These are phyloP conservation scores for Hybos culiciformis DNA, from an alignment of 2,888 invertebrate species.

Conservation along the genomic window DNA sequence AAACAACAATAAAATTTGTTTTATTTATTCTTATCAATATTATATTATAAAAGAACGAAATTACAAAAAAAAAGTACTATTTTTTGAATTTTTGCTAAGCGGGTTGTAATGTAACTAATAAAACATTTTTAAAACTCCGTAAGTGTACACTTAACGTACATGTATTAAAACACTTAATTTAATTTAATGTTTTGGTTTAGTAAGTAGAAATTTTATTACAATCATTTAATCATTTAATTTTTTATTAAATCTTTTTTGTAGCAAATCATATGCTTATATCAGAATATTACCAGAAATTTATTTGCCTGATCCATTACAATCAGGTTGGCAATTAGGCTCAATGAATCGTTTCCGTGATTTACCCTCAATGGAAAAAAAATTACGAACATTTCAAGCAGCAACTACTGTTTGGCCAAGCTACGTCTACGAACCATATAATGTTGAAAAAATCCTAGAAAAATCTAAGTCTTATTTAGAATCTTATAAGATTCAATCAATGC, in stretches of 20 bases:
- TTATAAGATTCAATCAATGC: conserved; percentile 39
- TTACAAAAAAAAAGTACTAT: background rate
- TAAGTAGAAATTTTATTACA: background rate
- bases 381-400: conserved; percentile 35
- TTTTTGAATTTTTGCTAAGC: background rate
- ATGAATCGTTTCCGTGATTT: conserved; percentile 36
- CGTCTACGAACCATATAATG: conserved; percentile 51
- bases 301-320: conserved; percentile 41
- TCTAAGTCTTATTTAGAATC: conserved; percentile 28
- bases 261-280: conserved; percentile 40
- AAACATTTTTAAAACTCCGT: too few relatives aligned
- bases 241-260: background rate
- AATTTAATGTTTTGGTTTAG: background rate
- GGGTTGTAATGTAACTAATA: background rate
- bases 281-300: conserved; percentile 53
- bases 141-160: too few relatives aligned
- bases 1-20: too few relatives aligned
- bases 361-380: conserved; percentile 26
- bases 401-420: conserved; percentile 51
- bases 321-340: conserved; percentile 35
- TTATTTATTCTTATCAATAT: too few relatives aligned
- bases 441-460: conserved; percentile 34
- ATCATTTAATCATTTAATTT: background rate
- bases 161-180: too few relatives aligned
- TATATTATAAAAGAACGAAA: too few relatives aligned